phyloP scores from a whole-genome alignment of 2,113 vertebrate species.

The Bubo blakistoni region DNA sequence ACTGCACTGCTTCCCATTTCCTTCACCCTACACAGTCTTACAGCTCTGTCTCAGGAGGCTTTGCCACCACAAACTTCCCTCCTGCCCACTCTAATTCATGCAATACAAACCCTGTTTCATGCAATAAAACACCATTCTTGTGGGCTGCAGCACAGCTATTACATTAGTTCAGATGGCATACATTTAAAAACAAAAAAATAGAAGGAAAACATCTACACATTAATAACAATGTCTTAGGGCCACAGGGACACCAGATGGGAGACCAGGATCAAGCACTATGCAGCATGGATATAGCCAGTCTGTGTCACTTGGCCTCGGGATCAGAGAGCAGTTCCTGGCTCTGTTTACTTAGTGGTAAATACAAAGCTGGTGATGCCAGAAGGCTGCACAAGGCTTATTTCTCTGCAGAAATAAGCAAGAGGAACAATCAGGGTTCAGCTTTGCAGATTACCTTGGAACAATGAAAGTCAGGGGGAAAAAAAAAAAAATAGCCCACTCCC shows the following conservation, averaged over 20 bases:
- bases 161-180: neutral
- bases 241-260: neutral
- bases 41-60: neutral
- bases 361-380: neutral
- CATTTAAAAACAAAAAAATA: too few species aligned
- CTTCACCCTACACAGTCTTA: neutral
- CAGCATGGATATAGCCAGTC: neutral
- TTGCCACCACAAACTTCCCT: neutral
- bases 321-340: neutral
- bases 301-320: neutral
- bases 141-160: neutral
- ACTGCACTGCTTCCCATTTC: neutral
- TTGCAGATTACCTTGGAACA: neutral
- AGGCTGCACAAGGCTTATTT: constrained; percentile 1
- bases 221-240: neutral
- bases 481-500: neutral
- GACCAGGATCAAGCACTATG: neutral
- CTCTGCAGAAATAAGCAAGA: neutral
- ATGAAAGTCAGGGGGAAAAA: neutral
- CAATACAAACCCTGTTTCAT: neutral
- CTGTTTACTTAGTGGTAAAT: neutral
- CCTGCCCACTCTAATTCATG: neutral
- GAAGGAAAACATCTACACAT: neutral
- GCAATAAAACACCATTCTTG: neutral
- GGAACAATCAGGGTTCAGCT: neutral